Evolutionary conservation across 2,888 invertebrate genomes (phyloP).

Genomic region (Hypsopygia costalis): DNA sequence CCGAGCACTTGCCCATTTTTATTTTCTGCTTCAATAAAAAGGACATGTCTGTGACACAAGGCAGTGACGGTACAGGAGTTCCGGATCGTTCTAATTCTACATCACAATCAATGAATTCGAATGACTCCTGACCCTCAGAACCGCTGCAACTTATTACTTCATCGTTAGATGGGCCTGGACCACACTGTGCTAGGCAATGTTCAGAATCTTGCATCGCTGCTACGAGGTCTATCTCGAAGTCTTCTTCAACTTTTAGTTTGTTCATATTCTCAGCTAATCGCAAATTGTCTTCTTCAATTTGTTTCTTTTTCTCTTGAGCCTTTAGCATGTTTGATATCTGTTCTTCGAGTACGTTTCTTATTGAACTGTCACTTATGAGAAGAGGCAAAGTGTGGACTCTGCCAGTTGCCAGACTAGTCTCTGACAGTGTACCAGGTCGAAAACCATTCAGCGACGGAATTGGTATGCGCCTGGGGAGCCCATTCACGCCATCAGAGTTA

Average conservation of each 20-base stretch:
- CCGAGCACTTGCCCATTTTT: constrained; percentile 42
- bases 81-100: constrained; percentile 16
- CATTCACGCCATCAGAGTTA: constrained; percentile 25
- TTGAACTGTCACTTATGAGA: constrained; percentile 43
- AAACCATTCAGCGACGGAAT: constrained; percentile 23
- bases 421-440: constrained; percentile 32
- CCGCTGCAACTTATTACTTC: constrained; percentile 38
- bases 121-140: constrained; percentile 42
- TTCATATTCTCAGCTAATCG: constrained; percentile 39
- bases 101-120: constrained; percentile 34
- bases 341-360: constrained; percentile 43
- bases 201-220: constrained; percentile 40
- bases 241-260: constrained; percentile 34
- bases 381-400: constrained; percentile 35
- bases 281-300: constrained; percentile 39
- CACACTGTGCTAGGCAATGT: constrained; percentile 19
- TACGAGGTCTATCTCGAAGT: constrained; percentile 54
- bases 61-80: constrained; percentile 32
- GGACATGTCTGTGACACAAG: constrained; percentile 52
- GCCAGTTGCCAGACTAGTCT: constrained; percentile 35
- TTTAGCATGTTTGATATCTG: constrained; percentile 65
- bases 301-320: constrained; percentile 46
- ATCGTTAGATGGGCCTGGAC: constrained; percentile 12
- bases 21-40: constrained; percentile 47
- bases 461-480: constrained; percentile 23